A percentile compares a stretch with the other conserved stretches of the same genome.
Evolutionary conservation across 2,888 invertebrate genomes (phyloP).

Genomic region (Leuctra nigra): DNA sequence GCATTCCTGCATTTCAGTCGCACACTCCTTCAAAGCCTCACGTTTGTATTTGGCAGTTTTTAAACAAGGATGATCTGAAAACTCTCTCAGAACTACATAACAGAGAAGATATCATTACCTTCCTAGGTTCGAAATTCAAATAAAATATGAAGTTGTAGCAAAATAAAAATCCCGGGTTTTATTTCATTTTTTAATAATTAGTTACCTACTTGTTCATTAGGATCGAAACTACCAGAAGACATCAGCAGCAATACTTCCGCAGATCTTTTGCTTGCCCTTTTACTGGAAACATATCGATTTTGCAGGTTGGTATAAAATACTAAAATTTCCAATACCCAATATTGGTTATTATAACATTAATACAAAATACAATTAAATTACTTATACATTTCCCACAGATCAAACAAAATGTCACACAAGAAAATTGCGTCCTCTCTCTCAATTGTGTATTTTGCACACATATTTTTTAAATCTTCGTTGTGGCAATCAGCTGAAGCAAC

Average conservation of each 20-base stretch:
- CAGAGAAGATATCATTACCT: neutral
- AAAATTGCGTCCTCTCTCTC: slow-evolving; percentile 11
- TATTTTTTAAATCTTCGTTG: slow-evolving; percentile 34
- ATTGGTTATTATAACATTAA: neutral
- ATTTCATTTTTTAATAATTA: neutral
- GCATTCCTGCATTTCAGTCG: neutral
- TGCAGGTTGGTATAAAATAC: neutral
- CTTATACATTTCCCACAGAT: too few species aligned
- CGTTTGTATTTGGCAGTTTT: slow-evolving; percentile 3
- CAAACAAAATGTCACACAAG: neutral
- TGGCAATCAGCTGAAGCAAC: slow-evolving; percentile 34
- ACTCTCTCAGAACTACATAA: neutral
- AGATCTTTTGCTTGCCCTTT: slow-evolving; percentile 1
- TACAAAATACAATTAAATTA: too few species aligned
- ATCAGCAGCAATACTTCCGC: neutral
- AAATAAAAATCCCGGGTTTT: neutral
- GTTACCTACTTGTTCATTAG: neutral
- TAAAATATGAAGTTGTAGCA: neutral
- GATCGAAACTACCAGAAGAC: neutral
- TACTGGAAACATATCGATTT: neutral
- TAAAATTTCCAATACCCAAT: neutral
- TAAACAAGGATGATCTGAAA: slow-evolving; percentile 8
- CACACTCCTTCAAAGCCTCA: neutral
- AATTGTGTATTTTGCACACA: slow-evolving; percentile 32
- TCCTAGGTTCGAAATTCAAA: neutral